Percentiles rank a stretch among this genome's conserved stretches.
phyloP scores from a whole-genome alignment of 2,888 invertebrate genomes.

The Metellina segmentata region DNA sequence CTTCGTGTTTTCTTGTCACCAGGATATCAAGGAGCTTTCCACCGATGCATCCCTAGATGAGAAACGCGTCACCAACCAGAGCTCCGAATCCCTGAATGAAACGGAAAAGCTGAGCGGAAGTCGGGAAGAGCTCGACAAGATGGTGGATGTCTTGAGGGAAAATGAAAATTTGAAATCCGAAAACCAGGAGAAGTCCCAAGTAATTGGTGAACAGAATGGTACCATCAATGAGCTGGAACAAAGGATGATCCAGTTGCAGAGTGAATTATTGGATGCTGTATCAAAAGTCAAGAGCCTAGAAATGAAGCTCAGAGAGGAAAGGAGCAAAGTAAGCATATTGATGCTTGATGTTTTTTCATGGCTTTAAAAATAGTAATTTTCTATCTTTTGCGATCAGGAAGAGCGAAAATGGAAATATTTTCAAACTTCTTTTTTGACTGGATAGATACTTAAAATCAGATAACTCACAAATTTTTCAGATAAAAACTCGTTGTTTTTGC shows the following conservation, averaged over 20 bases:
- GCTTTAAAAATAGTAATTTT: too few relatives aligned
- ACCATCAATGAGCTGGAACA: constrained; percentile 37
- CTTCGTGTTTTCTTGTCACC: neutral
- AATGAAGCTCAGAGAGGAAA: constrained; percentile 16
- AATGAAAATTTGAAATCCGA: constrained; percentile 37
- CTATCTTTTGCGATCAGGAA: too few relatives aligned
- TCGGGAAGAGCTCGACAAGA: neutral
- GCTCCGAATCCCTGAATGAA: constrained; percentile 25
- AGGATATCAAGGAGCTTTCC: neutral
- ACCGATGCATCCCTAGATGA: neutral
- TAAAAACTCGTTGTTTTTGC: too few relatives aligned
- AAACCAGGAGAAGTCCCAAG: constrained; percentile 31
- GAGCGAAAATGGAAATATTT: too few relatives aligned
- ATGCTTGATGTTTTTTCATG: neutral
- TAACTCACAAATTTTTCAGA: too few relatives aligned
- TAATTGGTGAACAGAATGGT: neutral
- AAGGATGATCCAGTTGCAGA: constrained; percentile 8
- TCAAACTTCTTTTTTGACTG: too few relatives aligned
- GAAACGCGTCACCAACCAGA: neutral
- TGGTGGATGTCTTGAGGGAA: constrained; percentile 3
- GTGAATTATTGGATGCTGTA: constrained; percentile 29
- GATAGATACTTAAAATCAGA: too few relatives aligned
- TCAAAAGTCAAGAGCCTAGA: constrained; percentile 42
- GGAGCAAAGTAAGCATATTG: constrained; percentile 37
- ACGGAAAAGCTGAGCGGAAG: neutral